These are phyloP conservation scores for Listrodromus nycthemerus DNA, from an alignment of 2,888 invertebrate species.

Conservation along the genomic window DNA sequence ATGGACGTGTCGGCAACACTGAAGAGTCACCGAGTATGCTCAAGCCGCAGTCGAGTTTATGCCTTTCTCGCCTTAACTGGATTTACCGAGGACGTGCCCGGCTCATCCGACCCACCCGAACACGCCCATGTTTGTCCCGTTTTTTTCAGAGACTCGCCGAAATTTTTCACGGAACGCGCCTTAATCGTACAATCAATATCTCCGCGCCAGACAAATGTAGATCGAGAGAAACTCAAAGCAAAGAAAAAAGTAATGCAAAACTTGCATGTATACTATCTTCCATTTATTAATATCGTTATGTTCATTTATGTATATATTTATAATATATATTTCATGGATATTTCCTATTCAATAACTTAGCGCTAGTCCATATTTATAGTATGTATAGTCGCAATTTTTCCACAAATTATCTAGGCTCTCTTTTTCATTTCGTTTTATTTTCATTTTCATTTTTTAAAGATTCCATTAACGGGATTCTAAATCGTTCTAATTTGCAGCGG, in stretches of 20 bases:
- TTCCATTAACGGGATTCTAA: constrained; percentile 34
- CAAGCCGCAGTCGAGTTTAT: constrained; percentile 67
- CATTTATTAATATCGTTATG: constrained; percentile 80
- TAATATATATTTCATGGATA: constrained; percentile 75
- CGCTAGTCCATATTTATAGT: constrained; percentile 77
- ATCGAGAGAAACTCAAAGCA: not conserved
- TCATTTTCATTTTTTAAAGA: constrained; percentile 31
- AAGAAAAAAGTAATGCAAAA: constrained; percentile 1
- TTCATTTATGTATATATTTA: constrained; percentile 76
- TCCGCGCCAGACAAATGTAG: not conserved
- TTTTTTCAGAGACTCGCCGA: constrained; percentile 82
- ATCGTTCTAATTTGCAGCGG: constrained; percentile 29
- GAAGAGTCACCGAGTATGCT: constrained; percentile 57
- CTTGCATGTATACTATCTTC: constrained; percentile 75
- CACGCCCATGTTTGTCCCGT: constrained; percentile 84
- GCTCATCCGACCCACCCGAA: constrained; percentile 67
- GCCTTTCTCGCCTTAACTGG: constrained; percentile 75
- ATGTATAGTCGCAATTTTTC: constrained; percentile 64
- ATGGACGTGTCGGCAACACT: constrained; percentile 31
- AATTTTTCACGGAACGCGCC: constrained; percentile 81
- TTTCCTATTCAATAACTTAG: constrained; percentile 78
- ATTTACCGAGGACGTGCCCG: constrained; percentile 78
- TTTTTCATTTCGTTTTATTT: constrained; percentile 8
- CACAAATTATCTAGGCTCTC: constrained; percentile 52
- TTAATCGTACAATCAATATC: constrained; percentile 17